Percentiles rank a stretch among this genome's conserved stretches.
Conservation (phyloP, 1,140 invertebrate species). For the Penaeus japonicus region DNA sequence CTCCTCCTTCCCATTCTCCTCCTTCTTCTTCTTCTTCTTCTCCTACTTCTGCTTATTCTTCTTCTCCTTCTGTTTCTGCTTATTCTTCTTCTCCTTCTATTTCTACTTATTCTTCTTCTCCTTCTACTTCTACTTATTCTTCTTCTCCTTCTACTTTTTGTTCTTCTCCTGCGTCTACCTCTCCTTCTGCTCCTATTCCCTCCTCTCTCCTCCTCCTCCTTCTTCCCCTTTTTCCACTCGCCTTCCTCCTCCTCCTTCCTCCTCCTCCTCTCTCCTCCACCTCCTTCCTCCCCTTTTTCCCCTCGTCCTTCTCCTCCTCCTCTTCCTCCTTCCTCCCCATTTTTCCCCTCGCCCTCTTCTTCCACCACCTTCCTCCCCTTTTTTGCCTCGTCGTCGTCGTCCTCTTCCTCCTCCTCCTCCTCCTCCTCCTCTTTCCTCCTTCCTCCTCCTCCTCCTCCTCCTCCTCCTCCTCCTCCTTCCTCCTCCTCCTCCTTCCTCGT, state of each 20-base stretch:
- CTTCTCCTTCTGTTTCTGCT: background rate
- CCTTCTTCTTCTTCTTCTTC: conserved; percentile 9
- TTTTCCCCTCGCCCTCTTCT: background rate
- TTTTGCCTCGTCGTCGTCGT: background rate
- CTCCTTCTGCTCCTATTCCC: background rate
- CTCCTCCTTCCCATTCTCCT: background rate
- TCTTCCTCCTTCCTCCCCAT: background rate
- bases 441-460: background rate
- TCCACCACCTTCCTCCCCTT: background rate
- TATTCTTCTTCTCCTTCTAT: background rate
- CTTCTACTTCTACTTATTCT: background rate
- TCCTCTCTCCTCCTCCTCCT: background rate
- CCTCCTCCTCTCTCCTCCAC: background rate
- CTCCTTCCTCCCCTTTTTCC: background rate
- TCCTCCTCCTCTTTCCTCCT: background rate
- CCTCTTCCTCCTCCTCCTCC: background rate
- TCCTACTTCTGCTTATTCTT: background rate
- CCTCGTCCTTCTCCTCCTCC: background rate
- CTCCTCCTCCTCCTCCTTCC: background rate
- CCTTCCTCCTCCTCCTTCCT: background rate
- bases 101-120: background rate
- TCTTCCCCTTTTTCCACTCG: background rate
- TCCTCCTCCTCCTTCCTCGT: background rate
- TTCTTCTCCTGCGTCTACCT: background rate
- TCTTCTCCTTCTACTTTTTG: background rate